A percentile compares a stretch with the other conserved stretches of the same genome.
phyloP scores from a whole-genome alignment of 2,797 vertebrate genomes.

The Rhincodon typus region DNA sequence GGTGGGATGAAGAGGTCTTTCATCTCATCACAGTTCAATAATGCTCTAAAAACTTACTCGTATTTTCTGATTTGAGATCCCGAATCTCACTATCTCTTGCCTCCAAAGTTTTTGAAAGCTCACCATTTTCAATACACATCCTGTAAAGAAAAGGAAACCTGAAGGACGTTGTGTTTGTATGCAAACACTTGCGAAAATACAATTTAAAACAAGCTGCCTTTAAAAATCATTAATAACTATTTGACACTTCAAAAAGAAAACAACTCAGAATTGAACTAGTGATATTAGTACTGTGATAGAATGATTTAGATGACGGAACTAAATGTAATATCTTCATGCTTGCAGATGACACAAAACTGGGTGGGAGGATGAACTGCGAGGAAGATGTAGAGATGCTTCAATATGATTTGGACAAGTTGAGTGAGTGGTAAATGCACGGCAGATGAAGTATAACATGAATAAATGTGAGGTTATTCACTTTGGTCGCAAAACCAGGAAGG shows the following conservation, averaged over 20 bases:
- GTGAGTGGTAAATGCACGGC: too few species aligned
- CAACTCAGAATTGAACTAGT: background rate
- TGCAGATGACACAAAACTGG: too few species aligned
- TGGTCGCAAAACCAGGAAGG: too few species aligned
- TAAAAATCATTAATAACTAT: background rate
- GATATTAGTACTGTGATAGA: background rate
- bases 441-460: too few species aligned
- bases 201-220: background rate
- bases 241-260: background rate
- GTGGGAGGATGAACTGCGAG: too few species aligned
- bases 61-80: slow-evolving; percentile 67
- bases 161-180: background rate
- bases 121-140: slow-evolving; percentile 69
- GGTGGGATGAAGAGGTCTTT: background rate
- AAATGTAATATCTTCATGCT: too few species aligned
- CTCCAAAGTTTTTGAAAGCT: slow-evolving; percentile 64
- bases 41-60: slow-evolving; percentile 57
- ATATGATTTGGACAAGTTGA: too few species aligned
- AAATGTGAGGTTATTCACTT: too few species aligned
- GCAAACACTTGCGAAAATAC: background rate
- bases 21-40: background rate
- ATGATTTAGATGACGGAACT: too few species aligned
- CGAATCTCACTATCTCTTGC: slow-evolving; percentile 63
- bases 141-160: slow-evolving; percentile 52
- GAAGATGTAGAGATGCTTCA: too few species aligned